Evolutionary conservation across 1,140 invertebrate species (phyloP).

Genomic region (Mercenaria mercenaria): DNA sequence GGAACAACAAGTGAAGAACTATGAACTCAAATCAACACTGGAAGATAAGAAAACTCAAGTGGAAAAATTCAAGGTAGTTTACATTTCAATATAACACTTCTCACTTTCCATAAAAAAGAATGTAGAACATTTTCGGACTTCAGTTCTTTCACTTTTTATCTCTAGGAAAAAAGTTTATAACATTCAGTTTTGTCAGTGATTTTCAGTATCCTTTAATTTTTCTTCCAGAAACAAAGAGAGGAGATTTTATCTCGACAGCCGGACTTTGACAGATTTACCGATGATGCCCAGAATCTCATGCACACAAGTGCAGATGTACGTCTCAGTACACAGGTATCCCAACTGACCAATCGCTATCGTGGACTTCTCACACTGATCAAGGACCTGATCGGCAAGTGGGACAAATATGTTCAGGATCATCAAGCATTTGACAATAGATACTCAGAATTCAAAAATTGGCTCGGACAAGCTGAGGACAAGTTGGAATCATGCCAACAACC

Average conservation of each 20-base stretch:
- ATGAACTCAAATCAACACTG: conserved; percentile 92
- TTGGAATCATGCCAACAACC: conserved; percentile 86
- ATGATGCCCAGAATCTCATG: conserved; percentile 94
- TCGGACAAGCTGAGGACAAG: conserved; percentile 92
- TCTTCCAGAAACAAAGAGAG: conserved; percentile 81
- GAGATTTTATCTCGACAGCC: conserved; percentile 84
- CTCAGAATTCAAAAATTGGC: conserved; percentile 92
- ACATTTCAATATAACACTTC: not conserved
- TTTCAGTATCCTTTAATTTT: conserved; percentile 11
- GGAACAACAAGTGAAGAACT: conserved; percentile 94
- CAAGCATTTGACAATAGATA: conserved; percentile 92
- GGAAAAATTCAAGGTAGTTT: conserved; percentile 89
- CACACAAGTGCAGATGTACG: conserved; percentile 94
- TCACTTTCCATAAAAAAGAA: too few relatives aligned
- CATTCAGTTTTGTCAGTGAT: too few relatives aligned
- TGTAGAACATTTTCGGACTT: too few relatives aligned
- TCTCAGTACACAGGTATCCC: conserved; percentile 94
- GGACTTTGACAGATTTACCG: conserved; percentile 94
- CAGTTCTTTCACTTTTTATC: too few relatives aligned
- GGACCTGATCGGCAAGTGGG: conserved; percentile 95
- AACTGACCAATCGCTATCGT: conserved; percentile 95
- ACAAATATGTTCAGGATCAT: conserved; percentile 94
- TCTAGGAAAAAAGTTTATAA: too few relatives aligned
- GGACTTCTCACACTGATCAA: conserved; percentile 88
- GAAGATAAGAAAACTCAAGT: conserved; percentile 93